Percentiles rank a stretch among this genome's conserved stretches.
phyloP scores from a whole-genome alignment of 23 tunicate genomes.

The Halocynthia roretzi region DNA sequence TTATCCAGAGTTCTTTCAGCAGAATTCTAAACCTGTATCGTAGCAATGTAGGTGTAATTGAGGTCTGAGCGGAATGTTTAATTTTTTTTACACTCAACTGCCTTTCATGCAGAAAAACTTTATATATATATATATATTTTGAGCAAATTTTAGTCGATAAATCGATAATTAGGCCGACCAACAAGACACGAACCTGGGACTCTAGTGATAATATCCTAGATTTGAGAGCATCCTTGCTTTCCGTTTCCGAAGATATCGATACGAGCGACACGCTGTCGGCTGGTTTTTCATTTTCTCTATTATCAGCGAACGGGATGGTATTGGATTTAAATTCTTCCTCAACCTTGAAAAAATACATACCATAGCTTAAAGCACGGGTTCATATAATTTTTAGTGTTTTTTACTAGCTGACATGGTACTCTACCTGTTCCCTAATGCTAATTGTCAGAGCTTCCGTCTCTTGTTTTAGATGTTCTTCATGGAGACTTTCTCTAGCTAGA shows the following conservation, averaged over 20 bases:
- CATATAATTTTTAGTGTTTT: background rate
- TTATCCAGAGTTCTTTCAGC: too few species aligned
- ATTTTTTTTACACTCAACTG: too few species aligned
- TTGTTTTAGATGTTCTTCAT: conserved; percentile 51
- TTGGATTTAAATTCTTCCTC: background rate
- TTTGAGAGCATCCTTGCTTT: conserved; percentile 48
- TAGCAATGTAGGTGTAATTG: too few species aligned
- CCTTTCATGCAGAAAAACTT: background rate
- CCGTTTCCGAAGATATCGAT: conserved; percentile 23
- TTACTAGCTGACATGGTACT: too few species aligned
- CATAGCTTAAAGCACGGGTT: background rate
- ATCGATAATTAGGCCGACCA: background rate
- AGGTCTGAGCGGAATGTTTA: too few species aligned
- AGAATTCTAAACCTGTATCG: too few species aligned
- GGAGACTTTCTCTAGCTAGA: conserved; percentile 47
- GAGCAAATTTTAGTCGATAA: background rate
- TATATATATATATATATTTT: background rate
- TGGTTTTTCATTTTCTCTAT: conserved; percentile 40
- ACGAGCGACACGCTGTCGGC: conserved; percentile 1
- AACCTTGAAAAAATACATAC: background rate
- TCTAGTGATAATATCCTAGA: conserved; percentile 38
- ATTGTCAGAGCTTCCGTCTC: conserved; percentile 54
- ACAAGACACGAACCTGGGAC: conserved; percentile 25
- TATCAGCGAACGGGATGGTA: background rate
- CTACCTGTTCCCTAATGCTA: conserved; percentile 39